These are phyloP conservation scores for Conopomorpha cramerella DNA, from an alignment of 1,140 invertebrate genomes.

Conservation along the genomic window DNA sequence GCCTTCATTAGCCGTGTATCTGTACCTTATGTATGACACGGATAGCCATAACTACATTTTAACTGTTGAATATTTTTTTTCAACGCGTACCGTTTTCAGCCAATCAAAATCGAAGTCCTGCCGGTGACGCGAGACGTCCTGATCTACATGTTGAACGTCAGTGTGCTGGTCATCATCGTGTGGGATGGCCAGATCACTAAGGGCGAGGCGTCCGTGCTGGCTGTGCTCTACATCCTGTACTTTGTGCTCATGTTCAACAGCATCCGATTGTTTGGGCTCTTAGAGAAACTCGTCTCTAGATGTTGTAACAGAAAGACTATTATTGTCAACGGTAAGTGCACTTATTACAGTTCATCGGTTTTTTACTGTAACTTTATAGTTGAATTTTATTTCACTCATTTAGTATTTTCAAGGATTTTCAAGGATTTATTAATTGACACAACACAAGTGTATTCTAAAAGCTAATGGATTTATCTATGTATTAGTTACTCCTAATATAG, in stretches of 20 bases:
- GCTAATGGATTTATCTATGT: no score
- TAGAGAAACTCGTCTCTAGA: conserved; percentile 10
- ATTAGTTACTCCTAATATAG: no score
- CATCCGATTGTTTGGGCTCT: conserved; percentile 19
- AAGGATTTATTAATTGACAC: no score
- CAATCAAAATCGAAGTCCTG: conserved; percentile 80
- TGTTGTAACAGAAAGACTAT: conserved; percentile 8
- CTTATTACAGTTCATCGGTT: neutral
- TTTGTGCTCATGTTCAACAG: conserved; percentile 51
- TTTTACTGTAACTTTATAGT: neutral
- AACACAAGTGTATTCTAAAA: no score
- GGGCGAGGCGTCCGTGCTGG: conserved; percentile 74
- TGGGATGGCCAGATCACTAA: conserved; percentile 81
- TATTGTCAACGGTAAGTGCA: conserved; percentile 17
- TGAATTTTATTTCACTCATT: no score
- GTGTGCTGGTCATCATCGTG: conserved; percentile 74
- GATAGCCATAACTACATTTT: no score
- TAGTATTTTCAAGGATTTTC: no score
- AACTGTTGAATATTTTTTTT: no score
- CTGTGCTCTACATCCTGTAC: conserved; percentile 72
- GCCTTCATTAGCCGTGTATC: no score
- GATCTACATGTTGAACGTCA: conserved; percentile 80
- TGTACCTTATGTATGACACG: no score
- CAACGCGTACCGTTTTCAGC: no score
- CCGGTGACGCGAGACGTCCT: conserved; percentile 84